Base-by-base conservation (phyloP, 2,113 vertebrate genomes). In the Uria lomvia region DNA sequence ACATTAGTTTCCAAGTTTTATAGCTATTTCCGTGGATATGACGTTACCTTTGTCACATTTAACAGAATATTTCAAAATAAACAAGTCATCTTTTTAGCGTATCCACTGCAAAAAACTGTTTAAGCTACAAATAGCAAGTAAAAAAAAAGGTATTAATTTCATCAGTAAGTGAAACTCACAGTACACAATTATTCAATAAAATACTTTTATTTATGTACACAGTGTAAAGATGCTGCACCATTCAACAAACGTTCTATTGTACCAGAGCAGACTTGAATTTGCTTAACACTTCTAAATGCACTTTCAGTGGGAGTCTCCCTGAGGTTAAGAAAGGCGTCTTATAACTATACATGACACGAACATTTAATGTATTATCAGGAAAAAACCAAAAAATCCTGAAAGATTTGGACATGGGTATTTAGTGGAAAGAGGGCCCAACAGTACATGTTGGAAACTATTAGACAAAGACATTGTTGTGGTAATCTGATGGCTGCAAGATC, bases 201-300 rank as follows among this genome's bases (percentile, higher is more conserved):
- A 94, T 88, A 92, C 7, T 88, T 97, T 96, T 96, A 97, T 92
- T 96, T 92, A 89, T 40, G 19, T 73, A 92, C 52, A 82, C 19
- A 68, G 17, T 8, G 8, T 88, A 75, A 91, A 94, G 75, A 78
- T 29, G 9, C 17, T 29, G 20, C 67, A 73, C 4, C 42, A 66
- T 86, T 82, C n/a, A 86, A 87, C 24, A 85, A 78, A 47, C 0
- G 0, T 70, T 88, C 34, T 12, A 49, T 23, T 53, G 42, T 78
- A 66, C 34, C 73, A 81, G 53, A 87, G 32, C 40, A 84, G 40
- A 68, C 18, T 42, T 67, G 14, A 71, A 55, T 73, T 91, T 71
- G 74, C 40, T 72, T 87, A 91, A 81, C 10, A 81, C 10, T 81
- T 90, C 32, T 77, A 73, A 83, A 66, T 52, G 91, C 42, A 66